Evolutionary conservation across 2,113 vertebrate species (phyloP).

Genomic region (Onychostoma macrolepis): DNA sequence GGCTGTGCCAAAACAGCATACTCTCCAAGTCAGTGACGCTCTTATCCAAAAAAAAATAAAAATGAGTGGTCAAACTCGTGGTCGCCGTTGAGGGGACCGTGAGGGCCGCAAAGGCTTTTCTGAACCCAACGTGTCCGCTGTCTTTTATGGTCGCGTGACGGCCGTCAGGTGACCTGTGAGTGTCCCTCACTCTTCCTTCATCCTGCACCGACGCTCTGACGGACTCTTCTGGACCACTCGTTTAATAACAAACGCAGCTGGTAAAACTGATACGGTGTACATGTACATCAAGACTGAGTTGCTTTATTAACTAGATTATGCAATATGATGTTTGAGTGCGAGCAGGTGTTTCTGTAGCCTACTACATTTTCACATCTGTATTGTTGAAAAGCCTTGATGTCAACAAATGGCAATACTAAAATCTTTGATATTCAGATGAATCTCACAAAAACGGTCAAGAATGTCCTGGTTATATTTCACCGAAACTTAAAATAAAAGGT

Average conservation of each 20-base stretch:
- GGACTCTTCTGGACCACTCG: not conserved
- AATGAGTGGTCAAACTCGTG: not conserved
- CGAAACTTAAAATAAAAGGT: too few species aligned
- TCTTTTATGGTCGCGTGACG: conserved; percentile 71
- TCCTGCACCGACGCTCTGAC: not conserved
- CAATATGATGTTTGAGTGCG: not conserved
- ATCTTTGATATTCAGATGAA: not conserved
- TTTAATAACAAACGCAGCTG: not conserved
- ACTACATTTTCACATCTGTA: not conserved
- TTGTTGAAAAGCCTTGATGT: not conserved
- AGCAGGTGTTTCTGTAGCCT: not conserved
- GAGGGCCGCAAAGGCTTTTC: conserved; percentile 41
- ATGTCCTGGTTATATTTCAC: not conserved
- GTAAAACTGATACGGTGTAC: not conserved
- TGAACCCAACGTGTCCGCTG: not conserved
- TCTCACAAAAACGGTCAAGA: not conserved
- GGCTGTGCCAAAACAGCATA: conserved; percentile 92
- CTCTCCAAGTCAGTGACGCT: conserved; percentile 38
- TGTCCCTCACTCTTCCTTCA: not conserved
- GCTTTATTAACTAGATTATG: not conserved
- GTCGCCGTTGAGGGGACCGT: not conserved
- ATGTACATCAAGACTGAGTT: not conserved
- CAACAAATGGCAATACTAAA: not conserved
- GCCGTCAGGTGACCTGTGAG: conserved; percentile 48
- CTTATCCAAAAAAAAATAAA: conserved; percentile 3